These are phyloP conservation scores for Notothenia coriiceps DNA, from an alignment of 2,113 vertebrate species.

Conservation along the genomic window DNA sequence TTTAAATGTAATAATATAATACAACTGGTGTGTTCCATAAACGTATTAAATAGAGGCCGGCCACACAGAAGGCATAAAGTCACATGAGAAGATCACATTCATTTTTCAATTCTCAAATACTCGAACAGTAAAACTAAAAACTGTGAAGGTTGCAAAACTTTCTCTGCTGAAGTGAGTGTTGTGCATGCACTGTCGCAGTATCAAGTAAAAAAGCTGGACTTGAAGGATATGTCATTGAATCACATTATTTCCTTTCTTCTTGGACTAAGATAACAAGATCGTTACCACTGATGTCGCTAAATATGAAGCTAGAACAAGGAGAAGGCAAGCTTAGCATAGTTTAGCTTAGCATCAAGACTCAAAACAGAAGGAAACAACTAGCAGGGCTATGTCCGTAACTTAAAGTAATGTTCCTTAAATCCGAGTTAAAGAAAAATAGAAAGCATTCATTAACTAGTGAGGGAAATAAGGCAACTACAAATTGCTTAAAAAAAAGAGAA, in stretches of 20 bases:
- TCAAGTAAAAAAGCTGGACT: not conserved
- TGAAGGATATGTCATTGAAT: not conserved
- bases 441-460: no score
- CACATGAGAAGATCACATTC: conserved; percentile 57
- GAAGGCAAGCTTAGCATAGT: not conserved
- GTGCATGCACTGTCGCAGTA: conserved; percentile 25
- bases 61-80: conserved; percentile 50
- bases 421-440: no score
- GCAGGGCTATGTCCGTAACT: not conserved
- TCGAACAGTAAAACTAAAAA: not conserved
- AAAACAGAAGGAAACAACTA: not conserved
- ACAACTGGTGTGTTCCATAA: conserved; percentile 40
- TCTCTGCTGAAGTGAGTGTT: conserved; percentile 28
- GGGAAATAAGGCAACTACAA: no score
- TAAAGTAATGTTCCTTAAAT: no score
- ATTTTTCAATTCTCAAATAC: conserved; percentile 5
- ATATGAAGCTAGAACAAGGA: not conserved
- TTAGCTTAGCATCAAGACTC: conserved; percentile 1
- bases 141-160: conserved; percentile 14
- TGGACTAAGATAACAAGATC: not conserved
- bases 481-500: no score
- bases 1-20: conserved; percentile 51
- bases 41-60: conserved; percentile 42
- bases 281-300: no score
- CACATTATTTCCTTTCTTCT: not conserved